Evolutionary conservation across 2,797 vertebrate species (phyloP).

Genomic region (Anableps anableps): DNA sequence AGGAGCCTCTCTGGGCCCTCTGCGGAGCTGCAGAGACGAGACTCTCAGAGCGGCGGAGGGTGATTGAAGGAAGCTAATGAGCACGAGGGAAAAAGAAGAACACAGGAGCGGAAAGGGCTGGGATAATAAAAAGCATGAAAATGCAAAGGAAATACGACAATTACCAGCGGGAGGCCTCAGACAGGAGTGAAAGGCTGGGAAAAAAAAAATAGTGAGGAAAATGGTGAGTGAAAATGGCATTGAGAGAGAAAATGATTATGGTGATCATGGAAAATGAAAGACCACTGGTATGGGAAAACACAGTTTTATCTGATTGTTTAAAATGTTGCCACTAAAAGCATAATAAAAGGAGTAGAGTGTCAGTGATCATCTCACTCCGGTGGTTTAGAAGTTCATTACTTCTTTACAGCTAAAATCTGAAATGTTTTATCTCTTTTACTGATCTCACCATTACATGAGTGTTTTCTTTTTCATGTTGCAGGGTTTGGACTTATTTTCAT

Average conservation of each 20-base stretch:
- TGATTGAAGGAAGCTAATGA: conserved; percentile 79
- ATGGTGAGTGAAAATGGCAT: conserved; percentile 47
- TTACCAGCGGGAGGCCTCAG: conserved; percentile 55
- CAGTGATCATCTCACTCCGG: conserved; percentile 56
- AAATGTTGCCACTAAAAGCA: conserved; percentile 40
- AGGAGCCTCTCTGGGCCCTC: conserved; percentile 74
- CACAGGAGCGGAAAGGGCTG: conserved; percentile 41
- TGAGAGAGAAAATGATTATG: conserved; percentile 52
- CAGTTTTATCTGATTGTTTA: conserved; percentile 46
- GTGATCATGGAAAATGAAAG: conserved; percentile 30
- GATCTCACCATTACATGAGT: conserved; percentile 31
- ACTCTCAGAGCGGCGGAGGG: conserved; percentile 67
- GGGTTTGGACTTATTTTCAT: conserved; percentile 47
- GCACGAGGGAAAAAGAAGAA: conserved; percentile 54
- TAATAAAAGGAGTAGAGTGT: conserved; percentile 37
- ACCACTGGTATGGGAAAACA: conserved; percentile 41
- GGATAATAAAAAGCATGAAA: conserved; percentile 65
- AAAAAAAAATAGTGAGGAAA: conserved; percentile 50
- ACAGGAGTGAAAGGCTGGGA: conserved; percentile 52
- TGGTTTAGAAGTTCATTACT: conserved; percentile 78
- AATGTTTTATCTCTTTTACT: conserved; percentile 69
- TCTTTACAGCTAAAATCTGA: conserved; percentile 62
- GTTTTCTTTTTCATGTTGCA: conserved; percentile 34
- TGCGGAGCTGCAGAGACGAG: conserved; percentile 68
- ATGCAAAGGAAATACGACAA: conserved; percentile 61